Evolutionary conservation across 2,888 invertebrate genomes (phyloP), one percentile per base, ranked within the genome.

Genomic region (Chouioia cunea): DNA sequence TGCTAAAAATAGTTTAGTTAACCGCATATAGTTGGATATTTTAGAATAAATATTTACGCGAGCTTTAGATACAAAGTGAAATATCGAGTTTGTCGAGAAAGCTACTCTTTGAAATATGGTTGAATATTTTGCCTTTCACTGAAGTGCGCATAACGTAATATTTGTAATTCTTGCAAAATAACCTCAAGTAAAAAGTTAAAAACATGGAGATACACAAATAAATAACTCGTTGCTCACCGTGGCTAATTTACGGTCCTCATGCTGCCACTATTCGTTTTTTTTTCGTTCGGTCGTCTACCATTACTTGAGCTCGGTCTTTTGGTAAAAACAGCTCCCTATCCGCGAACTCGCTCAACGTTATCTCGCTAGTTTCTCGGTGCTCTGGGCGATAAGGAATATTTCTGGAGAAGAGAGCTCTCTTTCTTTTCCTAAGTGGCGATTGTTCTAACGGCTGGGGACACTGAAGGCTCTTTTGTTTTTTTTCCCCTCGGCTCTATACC

Each of bases 321-420:
- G 36, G 36, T 36, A 56, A 64, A 47, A 64, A 44, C 52, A 46
- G 22, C 27, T 44, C 18, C 20, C 43, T 53, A 44, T 52, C 54
- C 23, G 43, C 48, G 36, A 27, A 6, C 16, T 46, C 47, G 44
- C 36, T 22, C 18, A 60, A 65, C 71, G 67, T 71, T 71, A 71
- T 71, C 71, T 68, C 15, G 59, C 67, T 63, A 71, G 71, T 68
- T 71, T 67, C 64, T 59, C 54, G 44, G 64, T 65, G 46, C 63
- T 59, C 48, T 27, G 23, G 57, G 59, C 60, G 73, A 73, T 73
- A 73, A 73, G 70, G 66, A 70, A 70, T 73, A 73, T 67, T 73
- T 73, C 66, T 73, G 48, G 22, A 59, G 36, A 12, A 64, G 63
- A 57, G 44, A 47, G 27, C 70, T 70, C 48, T 46, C 64, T 73